A percentile compares a stretch with the other conserved stretches of the same genome.
Evolutionary conservation across 2,797 vertebrate genomes (phyloP).

Genomic region (Gephyroberyx darwinii): DNA sequence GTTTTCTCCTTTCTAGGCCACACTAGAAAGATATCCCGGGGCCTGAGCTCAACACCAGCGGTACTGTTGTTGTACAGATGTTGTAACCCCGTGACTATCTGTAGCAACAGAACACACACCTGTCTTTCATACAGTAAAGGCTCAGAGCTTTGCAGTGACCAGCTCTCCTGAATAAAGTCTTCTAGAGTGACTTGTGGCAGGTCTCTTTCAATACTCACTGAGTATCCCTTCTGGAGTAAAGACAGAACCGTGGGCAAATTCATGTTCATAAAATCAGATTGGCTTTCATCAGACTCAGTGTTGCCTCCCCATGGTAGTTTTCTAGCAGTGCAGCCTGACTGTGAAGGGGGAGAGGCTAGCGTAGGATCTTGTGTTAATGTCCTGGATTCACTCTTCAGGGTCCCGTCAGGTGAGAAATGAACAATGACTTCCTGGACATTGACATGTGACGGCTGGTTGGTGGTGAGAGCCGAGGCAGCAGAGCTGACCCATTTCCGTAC

Average conservation of each 20-base stretch:
- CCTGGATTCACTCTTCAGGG: neutral
- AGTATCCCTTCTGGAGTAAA: constrained; percentile 61
- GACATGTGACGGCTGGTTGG: constrained; percentile 60
- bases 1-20: constrained; percentile 54
- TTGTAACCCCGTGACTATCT: constrained; percentile 80
- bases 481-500: constrained; percentile 43
- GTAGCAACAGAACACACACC: constrained; percentile 83
- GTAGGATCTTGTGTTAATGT: neutral
- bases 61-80: constrained; percentile 65
- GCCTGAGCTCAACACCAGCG: constrained; percentile 68
- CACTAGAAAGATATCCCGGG: constrained; percentile 77
- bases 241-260: constrained; percentile 43
- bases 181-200: constrained; percentile 81
- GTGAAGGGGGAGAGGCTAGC: neutral
- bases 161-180: constrained; percentile 74
- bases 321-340: constrained; percentile 18
- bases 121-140: constrained; percentile 74
- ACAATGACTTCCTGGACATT: constrained; percentile 75
- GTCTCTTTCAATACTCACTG: constrained; percentile 74
- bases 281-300: constrained; percentile 20
- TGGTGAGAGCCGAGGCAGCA: constrained; percentile 17
- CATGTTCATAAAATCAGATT: neutral
- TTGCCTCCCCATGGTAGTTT: constrained; percentile 48
- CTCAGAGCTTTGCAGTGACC: constrained; percentile 48
- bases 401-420: constrained; percentile 59